Conservation (phyloP, 2,888 invertebrate species). For the Lepidocyrtoides sp. region DNA sequence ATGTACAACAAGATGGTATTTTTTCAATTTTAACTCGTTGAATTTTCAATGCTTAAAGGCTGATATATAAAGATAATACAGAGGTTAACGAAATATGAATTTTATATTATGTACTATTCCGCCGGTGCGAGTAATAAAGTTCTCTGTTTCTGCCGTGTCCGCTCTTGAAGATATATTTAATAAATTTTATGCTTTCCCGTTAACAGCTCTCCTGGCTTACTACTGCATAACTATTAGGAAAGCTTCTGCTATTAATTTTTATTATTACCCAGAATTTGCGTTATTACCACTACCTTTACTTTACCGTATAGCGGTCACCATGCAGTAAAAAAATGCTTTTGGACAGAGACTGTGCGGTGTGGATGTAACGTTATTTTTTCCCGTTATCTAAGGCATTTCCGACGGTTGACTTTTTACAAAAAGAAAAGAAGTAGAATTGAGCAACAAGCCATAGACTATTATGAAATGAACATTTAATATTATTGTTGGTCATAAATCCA, state of each 20-base stretch:
- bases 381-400: constrained; percentile 36
- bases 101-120: neutral
- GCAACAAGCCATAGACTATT: constrained; percentile 31
- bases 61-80: neutral
- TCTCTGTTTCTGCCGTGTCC: neutral
- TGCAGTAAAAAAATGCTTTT: neutral
- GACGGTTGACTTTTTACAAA: constrained; percentile 30
- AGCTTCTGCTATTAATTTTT: constrained; percentile 26
- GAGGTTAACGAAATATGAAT: constrained; percentile 10
- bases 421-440: neutral
- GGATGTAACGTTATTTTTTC: constrained; percentile 28
- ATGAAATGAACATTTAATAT: constrained; percentile 44
- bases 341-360: neutral
- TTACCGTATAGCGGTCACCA: neutral
- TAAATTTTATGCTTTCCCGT: neutral
- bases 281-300: too few relatives aligned
- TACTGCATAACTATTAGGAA: neutral
- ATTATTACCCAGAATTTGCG: neutral
- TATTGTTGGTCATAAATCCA: constrained; percentile 61
- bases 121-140: neutral
- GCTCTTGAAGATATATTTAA: constrained; percentile 1
- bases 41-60: neutral
- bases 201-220: neutral
- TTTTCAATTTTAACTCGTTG: constrained; percentile 9
- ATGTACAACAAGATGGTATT: too few relatives aligned